phyloP scores from a whole-genome alignment of 2,113 vertebrate genomes.

The Petrocephalus zakoni region DNA sequence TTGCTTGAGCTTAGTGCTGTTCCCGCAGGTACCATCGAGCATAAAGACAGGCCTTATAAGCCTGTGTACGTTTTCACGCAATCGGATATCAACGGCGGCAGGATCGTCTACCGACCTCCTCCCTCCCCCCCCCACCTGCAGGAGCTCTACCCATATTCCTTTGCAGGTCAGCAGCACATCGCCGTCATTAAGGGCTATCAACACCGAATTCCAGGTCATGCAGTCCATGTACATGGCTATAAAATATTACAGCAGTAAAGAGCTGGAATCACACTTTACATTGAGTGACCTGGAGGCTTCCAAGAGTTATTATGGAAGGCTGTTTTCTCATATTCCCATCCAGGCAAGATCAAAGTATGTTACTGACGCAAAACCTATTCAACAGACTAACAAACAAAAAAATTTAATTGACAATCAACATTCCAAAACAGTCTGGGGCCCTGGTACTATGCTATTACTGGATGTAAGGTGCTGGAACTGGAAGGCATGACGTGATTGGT shows the following conservation, averaged over 20 bases:
- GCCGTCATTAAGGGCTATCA: too few species aligned
- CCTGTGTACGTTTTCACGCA: constrained; percentile 73
- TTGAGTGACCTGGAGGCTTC: too few species aligned
- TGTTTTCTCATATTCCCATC: too few species aligned
- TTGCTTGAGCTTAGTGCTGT: neutral
- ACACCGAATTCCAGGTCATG: neutral
- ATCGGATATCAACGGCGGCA: constrained; percentile 74
- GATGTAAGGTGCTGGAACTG: neutral
- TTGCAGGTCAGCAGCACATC: constrained; percentile 65
- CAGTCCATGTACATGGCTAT: neutral
- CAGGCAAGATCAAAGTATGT: neutral
- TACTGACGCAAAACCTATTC: neutral
- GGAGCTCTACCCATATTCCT: constrained; percentile 86
- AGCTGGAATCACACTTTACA: too few species aligned
- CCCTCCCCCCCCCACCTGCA: constrained; percentile 72
- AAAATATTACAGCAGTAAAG: too few species aligned
- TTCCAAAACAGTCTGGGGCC: neutral
- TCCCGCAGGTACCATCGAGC: constrained; percentile 73
- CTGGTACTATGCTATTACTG: too few species aligned
- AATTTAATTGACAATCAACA: neutral
- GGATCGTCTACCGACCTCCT: constrained; percentile 79
- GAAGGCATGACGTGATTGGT: neutral
- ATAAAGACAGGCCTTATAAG: constrained; percentile 64
- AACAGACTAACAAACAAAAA: neutral
- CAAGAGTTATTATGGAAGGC: too few species aligned